Conservation (phyloP, 2,888 invertebrate genomes). For the Physocephala rufipes region DNA sequence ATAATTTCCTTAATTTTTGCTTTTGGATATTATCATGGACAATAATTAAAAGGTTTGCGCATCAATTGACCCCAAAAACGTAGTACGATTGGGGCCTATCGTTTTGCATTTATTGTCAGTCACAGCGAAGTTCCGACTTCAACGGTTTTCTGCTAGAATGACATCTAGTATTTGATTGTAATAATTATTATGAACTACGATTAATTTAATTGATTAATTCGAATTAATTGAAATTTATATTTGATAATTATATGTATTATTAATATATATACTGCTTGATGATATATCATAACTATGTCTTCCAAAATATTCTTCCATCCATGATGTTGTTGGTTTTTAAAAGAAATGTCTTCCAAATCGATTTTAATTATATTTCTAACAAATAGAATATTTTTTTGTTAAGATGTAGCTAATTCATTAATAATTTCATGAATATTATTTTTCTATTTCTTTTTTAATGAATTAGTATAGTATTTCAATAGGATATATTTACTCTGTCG, state of each 20-base stretch:
- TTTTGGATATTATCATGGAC: constrained; percentile 53
- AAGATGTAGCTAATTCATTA: constrained; percentile 27
- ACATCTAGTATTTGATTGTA: constrained; percentile 40
- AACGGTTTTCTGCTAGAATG: constrained; percentile 41
- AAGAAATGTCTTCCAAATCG: constrained; percentile 59
- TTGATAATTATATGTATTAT: constrained; percentile 16
- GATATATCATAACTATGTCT: constrained; percentile 53
- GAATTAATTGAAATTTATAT: constrained; percentile 13
- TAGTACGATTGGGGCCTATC: constrained; percentile 42
- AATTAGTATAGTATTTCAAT: no score
- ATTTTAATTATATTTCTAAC: constrained; percentile 31
- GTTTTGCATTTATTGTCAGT: constrained; percentile 63
- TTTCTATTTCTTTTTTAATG: constrained; percentile 24
- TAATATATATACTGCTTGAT: constrained; percentile 5
- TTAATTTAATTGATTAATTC: background rate
- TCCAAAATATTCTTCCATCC: constrained; percentile 51
- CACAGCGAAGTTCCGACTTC: constrained; percentile 61
- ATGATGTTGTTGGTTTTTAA: constrained; percentile 49
- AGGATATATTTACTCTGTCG: no score
- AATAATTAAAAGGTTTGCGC: constrained; percentile 45
- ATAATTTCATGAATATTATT: constrained; percentile 37
- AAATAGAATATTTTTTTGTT: no score
- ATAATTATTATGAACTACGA: constrained; percentile 11
- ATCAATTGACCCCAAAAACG: constrained; percentile 39
- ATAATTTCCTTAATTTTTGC: constrained; percentile 28